These are phyloP conservation scores for Cheilosia soror DNA, from an alignment of 2,888 invertebrate genomes.

Conservation along the genomic window DNA sequence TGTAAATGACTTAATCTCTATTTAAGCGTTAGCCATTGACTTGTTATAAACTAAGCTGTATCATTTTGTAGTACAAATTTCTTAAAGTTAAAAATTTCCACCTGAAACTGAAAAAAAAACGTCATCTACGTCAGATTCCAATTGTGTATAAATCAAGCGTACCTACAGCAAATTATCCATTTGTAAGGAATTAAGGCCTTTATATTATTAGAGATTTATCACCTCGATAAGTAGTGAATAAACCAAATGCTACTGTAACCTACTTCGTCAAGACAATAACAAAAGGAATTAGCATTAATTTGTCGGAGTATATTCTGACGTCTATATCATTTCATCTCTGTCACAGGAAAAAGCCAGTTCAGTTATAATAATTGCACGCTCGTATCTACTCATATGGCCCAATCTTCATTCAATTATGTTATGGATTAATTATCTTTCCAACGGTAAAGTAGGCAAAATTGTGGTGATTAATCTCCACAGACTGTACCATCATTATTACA, in stretches of 20 bases:
- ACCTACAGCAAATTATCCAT: no score
- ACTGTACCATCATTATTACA: conserved; percentile 30
- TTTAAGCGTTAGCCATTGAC: no score
- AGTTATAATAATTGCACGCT: conserved; percentile 28
- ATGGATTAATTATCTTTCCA: conserved; percentile 45
- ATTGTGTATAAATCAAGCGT: no score
- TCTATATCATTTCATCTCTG: not conserved
- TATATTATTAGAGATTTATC: no score
- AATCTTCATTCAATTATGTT: conserved; percentile 46
- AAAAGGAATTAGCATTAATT: conserved; percentile 18
- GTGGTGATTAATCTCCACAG: conserved; percentile 57
- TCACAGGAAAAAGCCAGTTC: not conserved
- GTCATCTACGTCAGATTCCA: no score
- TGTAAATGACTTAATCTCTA: no score
- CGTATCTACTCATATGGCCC: conserved; percentile 33
- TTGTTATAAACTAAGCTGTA: no score
- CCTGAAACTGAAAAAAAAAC: no score
- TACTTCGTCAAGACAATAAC: conserved; percentile 11
- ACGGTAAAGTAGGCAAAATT: conserved; percentile 9
- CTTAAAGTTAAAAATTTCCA: no score
- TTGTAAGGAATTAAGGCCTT: no score
- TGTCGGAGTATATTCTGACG: not conserved
- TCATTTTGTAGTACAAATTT: no score
- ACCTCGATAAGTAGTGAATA: no score
- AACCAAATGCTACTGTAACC: not conserved